These are phyloP conservation scores for Dichetophora obliterata DNA, from an alignment of 2,888 invertebrate genomes.

Conservation along the genomic window DNA sequence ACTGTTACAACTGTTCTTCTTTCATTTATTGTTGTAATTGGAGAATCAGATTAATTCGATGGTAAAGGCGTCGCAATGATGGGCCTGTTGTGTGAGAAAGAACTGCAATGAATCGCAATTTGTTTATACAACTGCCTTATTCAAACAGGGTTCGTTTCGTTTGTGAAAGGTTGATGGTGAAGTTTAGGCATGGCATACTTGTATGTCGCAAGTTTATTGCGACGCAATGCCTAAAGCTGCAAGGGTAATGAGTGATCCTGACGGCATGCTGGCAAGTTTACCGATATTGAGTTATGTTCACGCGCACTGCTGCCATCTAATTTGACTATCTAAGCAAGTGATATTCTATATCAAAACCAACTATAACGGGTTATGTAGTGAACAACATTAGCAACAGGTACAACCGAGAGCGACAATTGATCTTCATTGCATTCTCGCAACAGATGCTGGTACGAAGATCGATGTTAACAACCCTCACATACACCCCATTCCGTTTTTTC, in stretches of 20 bases:
- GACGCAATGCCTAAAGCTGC: neutral
- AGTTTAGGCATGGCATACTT: neutral
- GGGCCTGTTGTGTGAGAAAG: constrained; percentile 6
- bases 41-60: constrained; percentile 22
- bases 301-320: too few species aligned
- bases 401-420: too few species aligned
- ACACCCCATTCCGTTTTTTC: neutral
- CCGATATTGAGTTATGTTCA: too few species aligned
- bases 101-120: constrained; percentile 44
- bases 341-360: too few species aligned
- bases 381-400: too few species aligned
- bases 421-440: too few species aligned
- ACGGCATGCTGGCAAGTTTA: too few species aligned
- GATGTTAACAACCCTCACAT: too few species aligned
- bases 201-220: neutral
- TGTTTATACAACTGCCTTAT: neutral
- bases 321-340: too few species aligned
- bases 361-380: too few species aligned
- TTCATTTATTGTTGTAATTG: constrained; percentile 33
- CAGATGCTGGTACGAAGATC: too few species aligned
- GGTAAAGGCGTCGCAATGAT: neutral
- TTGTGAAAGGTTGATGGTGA: neutral
- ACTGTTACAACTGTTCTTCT: constrained; percentile 26
- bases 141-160: neutral
- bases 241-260: too few species aligned